Base-by-base conservation (phyloP, 2,888 invertebrate genomes). In the Troides aeacus region DNA sequence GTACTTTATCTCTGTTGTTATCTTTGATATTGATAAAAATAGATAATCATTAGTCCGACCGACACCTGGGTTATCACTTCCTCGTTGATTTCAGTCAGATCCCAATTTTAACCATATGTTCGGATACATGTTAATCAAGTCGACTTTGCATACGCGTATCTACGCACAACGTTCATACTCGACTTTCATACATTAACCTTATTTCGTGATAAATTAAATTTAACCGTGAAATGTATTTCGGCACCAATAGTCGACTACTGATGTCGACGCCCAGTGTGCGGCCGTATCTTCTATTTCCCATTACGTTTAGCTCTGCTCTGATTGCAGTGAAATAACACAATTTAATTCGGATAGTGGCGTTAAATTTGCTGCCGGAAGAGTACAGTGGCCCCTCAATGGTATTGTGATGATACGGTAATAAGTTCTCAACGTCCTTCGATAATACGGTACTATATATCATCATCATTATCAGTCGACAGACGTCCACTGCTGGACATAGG, bases 311-410 rank as follows among this genome's bases (percentile, higher is more conserved):
- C 68, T 63, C 53, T 53, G 68, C 70, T 66, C 70, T 66, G 59
- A 62, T 70, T 69, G 50, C 17, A 59, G 2, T 66, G 23, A 62
- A 68, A 63, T 68, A 70, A 70, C n/a, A 53, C 57, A 53, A 70
- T 66, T 70, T 58, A 62, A 70, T 66, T 70, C 59, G 66, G 23
- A 66, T 69, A 69, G 59, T 63, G 17, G 66, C 66, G 70, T 70
- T 62, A 62, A 70, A 70, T 70, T 59, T 21, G 62, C 39, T 42
- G 46, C 39, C 62, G 57, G 12, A 60, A 23, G 62, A 67, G 21
- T 42, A 18, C 39, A 42, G 8, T 18, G 50, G 10, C 39, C 30
- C 53, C 18, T 65, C 42, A 23, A 36, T 64, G 17, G 15, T 57
- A 21, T 21, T 58, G 58, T 57, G 7, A 39, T 39, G 53, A 69